A percentile compares a stretch with the other conserved stretches of the same genome.
Evolutionary conservation across 2,797 vertebrate species (phyloP).

Genomic region (Artibeus jamaicensis): DNA sequence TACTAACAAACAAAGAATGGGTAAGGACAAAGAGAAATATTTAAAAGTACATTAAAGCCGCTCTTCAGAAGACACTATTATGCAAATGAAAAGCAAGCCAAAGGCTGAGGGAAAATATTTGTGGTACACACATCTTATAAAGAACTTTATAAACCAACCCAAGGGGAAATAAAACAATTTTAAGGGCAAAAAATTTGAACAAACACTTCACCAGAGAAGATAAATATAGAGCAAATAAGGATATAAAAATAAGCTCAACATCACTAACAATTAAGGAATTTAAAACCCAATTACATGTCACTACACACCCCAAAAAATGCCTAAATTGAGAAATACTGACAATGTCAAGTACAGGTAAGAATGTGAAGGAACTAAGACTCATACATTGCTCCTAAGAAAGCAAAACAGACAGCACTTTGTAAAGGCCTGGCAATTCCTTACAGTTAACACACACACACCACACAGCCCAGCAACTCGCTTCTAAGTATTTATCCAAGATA

Average conservation of each 20-base stretch:
- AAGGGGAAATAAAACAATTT: neutral
- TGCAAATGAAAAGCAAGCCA: slow-evolving; percentile 7
- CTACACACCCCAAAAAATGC: neutral
- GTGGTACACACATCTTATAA: neutral
- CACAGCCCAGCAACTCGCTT: neutral
- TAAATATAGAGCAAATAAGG: neutral
- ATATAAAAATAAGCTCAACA: neutral
- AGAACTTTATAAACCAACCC: neutral
- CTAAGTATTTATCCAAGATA: neutral
- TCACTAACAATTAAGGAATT: neutral
- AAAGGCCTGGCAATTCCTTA: neutral
- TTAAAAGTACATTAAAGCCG: neutral
- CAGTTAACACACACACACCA: neutral
- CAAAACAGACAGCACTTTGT: neutral
- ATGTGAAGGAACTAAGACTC: neutral
- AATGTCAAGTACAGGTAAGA: neutral
- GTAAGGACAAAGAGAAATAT: neutral
- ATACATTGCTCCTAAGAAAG: neutral
- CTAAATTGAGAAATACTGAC: neutral
- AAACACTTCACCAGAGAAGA: neutral
- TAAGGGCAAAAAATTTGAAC: neutral
- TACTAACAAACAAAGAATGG: neutral
- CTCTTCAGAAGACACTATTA: neutral
- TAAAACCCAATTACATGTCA: neutral
- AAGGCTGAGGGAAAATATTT: neutral